Evolutionary conservation across 2,113 vertebrate genomes (phyloP).

Genomic region (Myrmophylax atrothorax): DNA sequence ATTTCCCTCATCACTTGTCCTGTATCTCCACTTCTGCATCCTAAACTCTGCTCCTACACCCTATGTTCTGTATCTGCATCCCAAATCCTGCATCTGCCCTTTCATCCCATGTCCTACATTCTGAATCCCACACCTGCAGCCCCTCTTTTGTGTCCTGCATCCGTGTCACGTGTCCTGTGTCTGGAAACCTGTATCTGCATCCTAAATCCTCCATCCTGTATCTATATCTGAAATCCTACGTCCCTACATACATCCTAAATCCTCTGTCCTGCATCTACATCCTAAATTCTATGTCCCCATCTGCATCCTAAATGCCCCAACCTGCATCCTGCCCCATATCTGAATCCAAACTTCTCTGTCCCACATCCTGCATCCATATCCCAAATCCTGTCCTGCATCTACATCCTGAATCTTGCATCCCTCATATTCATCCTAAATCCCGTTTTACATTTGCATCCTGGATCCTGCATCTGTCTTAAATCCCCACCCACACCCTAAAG

Average conservation of each 20-base stretch:
- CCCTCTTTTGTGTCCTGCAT: background rate
- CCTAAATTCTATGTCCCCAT: background rate
- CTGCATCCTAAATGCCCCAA: background rate
- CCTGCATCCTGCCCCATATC: too few species aligned
- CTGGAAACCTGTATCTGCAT: background rate
- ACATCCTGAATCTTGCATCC: background rate
- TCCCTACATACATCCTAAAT: background rate
- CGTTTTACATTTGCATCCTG: too few species aligned
- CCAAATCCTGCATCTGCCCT: background rate
- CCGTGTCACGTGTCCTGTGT: rapidly evolving
- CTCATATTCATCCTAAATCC: background rate
- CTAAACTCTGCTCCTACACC: background rate
- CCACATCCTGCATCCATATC: background rate
- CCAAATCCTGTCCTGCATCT: background rate
- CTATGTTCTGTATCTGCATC: background rate
- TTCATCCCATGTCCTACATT: background rate
- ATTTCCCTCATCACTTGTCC: background rate
- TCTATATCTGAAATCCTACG: background rate
- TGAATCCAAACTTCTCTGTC: too few species aligned
- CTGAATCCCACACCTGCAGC: background rate
- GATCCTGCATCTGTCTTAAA: background rate
- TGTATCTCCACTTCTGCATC: background rate
- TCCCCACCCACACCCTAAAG: background rate
- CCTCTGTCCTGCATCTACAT: background rate
- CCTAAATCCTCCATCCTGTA: background rate